These are phyloP conservation scores for Drosophila paranaensis DNA, from an alignment of 2,888 invertebrate genomes.

Conservation along the genomic window DNA sequence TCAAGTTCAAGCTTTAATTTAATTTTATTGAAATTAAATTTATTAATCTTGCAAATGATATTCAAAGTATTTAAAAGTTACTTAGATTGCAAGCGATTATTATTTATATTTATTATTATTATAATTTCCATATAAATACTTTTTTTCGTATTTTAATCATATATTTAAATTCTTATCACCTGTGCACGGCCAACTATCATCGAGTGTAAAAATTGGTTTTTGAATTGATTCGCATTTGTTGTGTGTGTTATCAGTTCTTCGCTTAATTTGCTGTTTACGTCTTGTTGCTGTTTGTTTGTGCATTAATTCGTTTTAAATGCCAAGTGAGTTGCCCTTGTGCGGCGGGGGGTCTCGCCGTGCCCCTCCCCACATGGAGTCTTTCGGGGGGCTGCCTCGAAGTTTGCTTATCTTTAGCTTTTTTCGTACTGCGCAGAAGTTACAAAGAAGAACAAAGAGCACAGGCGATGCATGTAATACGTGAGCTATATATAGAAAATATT, in stretches of 20 bases:
- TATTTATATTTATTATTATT: background rate
- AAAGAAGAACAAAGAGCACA: background rate
- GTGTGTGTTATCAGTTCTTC: constrained; percentile 46
- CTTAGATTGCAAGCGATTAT: background rate
- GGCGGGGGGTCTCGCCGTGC: background rate
- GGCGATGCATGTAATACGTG: background rate
- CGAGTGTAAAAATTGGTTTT: background rate
- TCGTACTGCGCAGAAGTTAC: constrained; percentile 9
- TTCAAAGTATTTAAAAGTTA: background rate
- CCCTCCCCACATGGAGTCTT: constrained; percentile 35
- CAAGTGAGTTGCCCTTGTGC: constrained; percentile 40
- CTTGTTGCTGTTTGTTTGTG: constrained; percentile 47
- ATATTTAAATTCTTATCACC: constrained; percentile 13
- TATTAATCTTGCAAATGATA: background rate
- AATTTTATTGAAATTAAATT: background rate
- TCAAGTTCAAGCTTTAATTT: background rate
- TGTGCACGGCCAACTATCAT: background rate
- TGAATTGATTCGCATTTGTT: constrained; percentile 14
- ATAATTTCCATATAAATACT: background rate
- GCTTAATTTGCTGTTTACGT: constrained; percentile 54
- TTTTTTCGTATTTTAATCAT: background rate
- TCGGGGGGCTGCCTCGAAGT: constrained; percentile 8
- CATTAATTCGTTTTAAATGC: constrained; percentile 63
- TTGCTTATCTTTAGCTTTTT: constrained; percentile 12
- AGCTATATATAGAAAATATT: background rate